Evolutionary conservation across 2,888 invertebrate genomes (phyloP), one percentile per base, ranked within the genome.

Genomic region (Trisateles emortualis): DNA sequence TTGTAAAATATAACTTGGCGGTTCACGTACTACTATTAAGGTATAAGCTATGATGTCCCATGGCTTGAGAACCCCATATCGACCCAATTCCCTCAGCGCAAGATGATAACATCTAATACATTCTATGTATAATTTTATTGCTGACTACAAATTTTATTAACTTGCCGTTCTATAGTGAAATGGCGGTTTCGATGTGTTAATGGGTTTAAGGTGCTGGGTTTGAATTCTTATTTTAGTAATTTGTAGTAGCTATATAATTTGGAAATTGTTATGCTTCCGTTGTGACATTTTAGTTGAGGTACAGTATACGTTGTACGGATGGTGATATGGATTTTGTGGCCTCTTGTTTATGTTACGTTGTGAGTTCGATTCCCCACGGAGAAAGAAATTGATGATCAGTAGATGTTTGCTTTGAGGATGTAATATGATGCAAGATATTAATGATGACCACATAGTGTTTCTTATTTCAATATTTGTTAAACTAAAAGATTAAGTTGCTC

Each of bases 101-200:
- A 10, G 24, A 51, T 36, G 68, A 64, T 64, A 67, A 51, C 63
- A 67, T 64, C 68, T 42, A 50, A 64, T 47, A 63, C 57, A 67
- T 64, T 64, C 68, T 39, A 42, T 50, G 64, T 62, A 64, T 64
- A 64, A 64, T 64, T 62, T 64, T 67, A 64, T 67, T 49, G 26
- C 68, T 11, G 22, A 8, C 39, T 39, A 39, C 39, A 39, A 39
- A 39, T 39, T 39, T 39, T 39, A n/a, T 22, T 22, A 39, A 39
- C 10, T 39, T 19, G n/a, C 11, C 8, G 19, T 39, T 22, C 39
- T 8, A 24, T n/a, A n/a, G 36, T 36, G 19, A 5, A 2, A 36
- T 5, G n/a, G 33, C 10, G 2, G 33, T 8, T 6, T 33, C 5
- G 5, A 36, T 36, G 19, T 19, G 17, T 36, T 36, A 36, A 36